Base-by-base conservation (phyloP, 2,888 invertebrate genomes). In the Boloria euphrosyne region DNA sequence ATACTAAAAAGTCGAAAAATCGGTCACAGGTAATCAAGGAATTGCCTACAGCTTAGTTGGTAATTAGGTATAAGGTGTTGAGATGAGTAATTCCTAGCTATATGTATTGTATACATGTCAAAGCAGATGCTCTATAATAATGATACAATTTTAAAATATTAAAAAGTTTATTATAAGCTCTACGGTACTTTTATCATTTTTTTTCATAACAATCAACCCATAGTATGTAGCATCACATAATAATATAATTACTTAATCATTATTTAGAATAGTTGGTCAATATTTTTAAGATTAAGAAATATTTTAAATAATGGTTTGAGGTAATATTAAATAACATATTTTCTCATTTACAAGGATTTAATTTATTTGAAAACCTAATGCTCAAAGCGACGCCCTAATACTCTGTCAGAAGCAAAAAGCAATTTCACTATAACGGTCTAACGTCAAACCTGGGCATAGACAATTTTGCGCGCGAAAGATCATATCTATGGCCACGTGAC, bases 401-500 rank as follows among this genome's bases (percentile, higher is more conserved):
- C 64, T 43, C 64, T 65, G 64, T 65, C 64, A 65, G 64, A 16
- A 59, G 64, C 64, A 65, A 64, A 68, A 70, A 65, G 59, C 59
- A 65, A 67, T 67, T 52, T 59, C 54, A 18, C 65, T 27, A 58
- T 52, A 65, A 59, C 67, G 60, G 67, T 63, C 66, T 13, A 58
- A 61, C 65, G 62, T 65, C 63, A 68, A 70, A 74, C 64, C 62
- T 72, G 68, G 71, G 73, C 82, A 80, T 78, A 86, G 87, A 85
- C 84, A 86, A 90, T 87, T 87, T 87, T 80, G 84, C 86, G 86
- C 80, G 80, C 80, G 79, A 85, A 78, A 84, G 88, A 87, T 87
- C 78, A 78, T 86, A 85, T 87, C 86, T 75, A 76, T 80, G 68
- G 82, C 75, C 88, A 88, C 87, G 88, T 85, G 88, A 79, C 82